Evolutionary conservation across 2,113 vertebrate species (phyloP).

Genomic region (Notechis scutatus): DNA sequence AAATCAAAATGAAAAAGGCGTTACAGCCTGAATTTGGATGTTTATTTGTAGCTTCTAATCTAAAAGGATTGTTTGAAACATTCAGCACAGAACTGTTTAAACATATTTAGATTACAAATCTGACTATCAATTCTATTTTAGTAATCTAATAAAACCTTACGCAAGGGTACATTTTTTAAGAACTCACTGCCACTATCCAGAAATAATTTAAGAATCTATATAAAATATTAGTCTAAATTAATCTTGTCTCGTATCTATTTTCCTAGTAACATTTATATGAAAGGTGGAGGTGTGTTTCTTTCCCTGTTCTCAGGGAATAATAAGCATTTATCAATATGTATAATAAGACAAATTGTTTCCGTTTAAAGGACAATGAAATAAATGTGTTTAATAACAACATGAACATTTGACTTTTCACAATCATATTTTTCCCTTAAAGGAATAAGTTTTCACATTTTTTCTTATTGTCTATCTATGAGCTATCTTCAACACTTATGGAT

Average conservation of each 20-base stretch:
- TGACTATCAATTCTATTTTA: neutral
- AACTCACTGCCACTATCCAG: neutral
- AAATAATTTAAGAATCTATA: neutral
- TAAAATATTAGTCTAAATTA: neutral
- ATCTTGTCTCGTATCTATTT: neutral
- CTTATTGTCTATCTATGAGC: neutral
- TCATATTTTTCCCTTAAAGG: neutral
- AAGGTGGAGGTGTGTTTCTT: neutral
- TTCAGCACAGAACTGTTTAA: neutral
- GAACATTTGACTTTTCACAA: neutral
- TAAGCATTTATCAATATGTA: neutral
- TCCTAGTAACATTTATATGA: neutral
- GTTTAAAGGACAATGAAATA: neutral
- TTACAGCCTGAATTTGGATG: neutral
- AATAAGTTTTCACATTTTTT: neutral
- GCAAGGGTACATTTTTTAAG: neutral
- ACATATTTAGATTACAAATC: neutral
- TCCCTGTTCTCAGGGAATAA: neutral
- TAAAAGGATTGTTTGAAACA: neutral
- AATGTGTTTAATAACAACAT: neutral
- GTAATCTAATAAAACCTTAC: neutral
- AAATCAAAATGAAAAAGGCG: neutral
- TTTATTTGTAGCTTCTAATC: neutral
- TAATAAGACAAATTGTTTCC: neutral
- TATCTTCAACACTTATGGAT: neutral